Conservation (phyloP, 1,140 invertebrate species). For the Sitobion miscanthi region DNA sequence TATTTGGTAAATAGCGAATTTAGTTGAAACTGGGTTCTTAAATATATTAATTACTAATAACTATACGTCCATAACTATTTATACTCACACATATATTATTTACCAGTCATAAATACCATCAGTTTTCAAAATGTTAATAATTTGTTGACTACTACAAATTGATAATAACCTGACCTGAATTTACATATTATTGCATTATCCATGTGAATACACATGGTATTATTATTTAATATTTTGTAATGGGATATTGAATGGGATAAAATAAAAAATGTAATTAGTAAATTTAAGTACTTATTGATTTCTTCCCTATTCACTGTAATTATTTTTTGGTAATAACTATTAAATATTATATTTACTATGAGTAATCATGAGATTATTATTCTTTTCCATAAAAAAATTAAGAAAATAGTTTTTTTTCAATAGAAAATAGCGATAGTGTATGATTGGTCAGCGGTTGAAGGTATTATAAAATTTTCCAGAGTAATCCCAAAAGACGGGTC, state of each 20-base stretch:
- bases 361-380: not conserved
- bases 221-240: not conserved
- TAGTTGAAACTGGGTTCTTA: not conserved
- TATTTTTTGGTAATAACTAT: not conserved
- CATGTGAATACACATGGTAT: not conserved
- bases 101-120: not conserved
- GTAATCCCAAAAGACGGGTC: not conserved
- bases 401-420: conserved; percentile 17
- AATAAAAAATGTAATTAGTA: not conserved
- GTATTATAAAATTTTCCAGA: not conserved
- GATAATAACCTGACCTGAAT: not conserved
- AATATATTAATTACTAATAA: not conserved
- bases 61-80: not conserved
- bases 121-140: not conserved
- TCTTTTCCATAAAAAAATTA: not conserved
- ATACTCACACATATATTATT: not conserved
- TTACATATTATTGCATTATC: not conserved
- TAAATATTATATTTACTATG: not conserved
- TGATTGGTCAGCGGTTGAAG: not conserved
- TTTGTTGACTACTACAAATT: not conserved
- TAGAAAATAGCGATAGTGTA: not conserved
- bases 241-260: not conserved
- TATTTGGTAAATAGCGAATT: not conserved
- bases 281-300: not conserved
- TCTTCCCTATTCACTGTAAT: not conserved